Base-by-base conservation (phyloP, 23 tunicate genomes). In the Phallusia fumigata region DNA sequence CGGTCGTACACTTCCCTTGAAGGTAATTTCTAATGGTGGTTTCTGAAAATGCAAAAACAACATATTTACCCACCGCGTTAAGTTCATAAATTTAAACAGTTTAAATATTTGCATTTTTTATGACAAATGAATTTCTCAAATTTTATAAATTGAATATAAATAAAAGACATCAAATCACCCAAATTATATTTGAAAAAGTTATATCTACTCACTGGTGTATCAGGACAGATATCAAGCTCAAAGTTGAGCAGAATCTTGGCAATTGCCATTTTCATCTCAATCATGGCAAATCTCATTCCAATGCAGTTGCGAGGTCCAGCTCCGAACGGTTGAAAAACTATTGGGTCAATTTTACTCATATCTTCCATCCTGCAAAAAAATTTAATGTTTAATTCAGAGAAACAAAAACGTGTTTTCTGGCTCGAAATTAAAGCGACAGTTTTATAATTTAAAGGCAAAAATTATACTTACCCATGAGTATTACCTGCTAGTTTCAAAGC, bases 231-330 rank as follows among this genome's bases (percentile, higher is more conserved):
- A 24, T 83, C 85, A 53, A 91, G 76, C 32, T 73, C 65, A 82
- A 83, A 91, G 35, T 79, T 83, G 11, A 72, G 75, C 6, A 91
- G 69, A 18, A 91, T 47, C 75, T 83, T 91, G 33, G 86, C 64
- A 22, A 91, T 24, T 18, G 90, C 65, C 74, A 83, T 65, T 77
- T 91, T 91, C 33, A 91, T 74, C 74, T 84, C 96, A 26, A 87
- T 40, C 21, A 91, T 1, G 10, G 96, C 96, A 40, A 91, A 83
- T 74, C 96, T 86, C 82, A 78, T 77, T 73, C 87, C 96, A 53
- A 91, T 84, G 52, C 87, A 84, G 81, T 91, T 91, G 0, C 96
- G 76, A 6, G 96, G 96, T 21, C 96, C 96, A 26, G 83, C 96
- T 34, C 96, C 96, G 40, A 91, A 91, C 33, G 96, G 96, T 79